Evolutionary conservation across 1,140 invertebrate genomes (phyloP), one percentile per base, ranked within the genome.

Genomic region (Tetramorium parvispinum): DNA sequence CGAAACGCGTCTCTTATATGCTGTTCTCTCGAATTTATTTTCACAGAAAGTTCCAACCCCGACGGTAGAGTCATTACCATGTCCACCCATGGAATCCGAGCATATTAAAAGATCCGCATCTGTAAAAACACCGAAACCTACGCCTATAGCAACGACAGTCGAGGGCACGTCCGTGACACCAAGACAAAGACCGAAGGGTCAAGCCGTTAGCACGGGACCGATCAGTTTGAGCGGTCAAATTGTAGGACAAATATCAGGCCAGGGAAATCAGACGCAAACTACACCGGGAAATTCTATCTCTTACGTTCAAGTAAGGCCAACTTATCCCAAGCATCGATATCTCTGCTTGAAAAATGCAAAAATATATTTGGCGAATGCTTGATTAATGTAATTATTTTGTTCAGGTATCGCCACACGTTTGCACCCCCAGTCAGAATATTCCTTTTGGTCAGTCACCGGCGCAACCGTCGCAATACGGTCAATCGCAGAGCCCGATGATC

Each of bases 141-240:
- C 95, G 51, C 93, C 95, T 63, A 93, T 96, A 11, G 94, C 96
- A 16, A 94, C 96, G 21, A 85, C 96, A 27, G 95, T 96, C n/a
- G 96, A 97, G 91, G 96, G 97, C 68, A 98, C 98, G 5, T 98
- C 97, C 70, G 98, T 98, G 6, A 97, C 97, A 18, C 98, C 98
- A 6, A 95, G 98, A 63, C 98, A 98, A 92, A 95, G 98, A 87
- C 98, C 98, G 13, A 98, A 98, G 92, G 97, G 96, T 81, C 95
- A 96, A 86, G 93, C 93, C 46, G 94, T 95, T 0, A 93, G 92
- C 5, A 93, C 94, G n/a, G 95, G 95, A 53, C 94, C 94, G 16
- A 95, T 95, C 51, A 95, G 86, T 85, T 88, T 95, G 61, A 92
- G 94, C 57, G 94, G 95, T 3, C 95, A 95, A 63, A 95, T 95